A percentile compares a stretch with the other conserved stretches of the same genome.
These are phyloP conservation scores for Crocidura indochinensis DNA, from an alignment of 2,797 vertebrate genomes.

Conservation along the genomic window DNA sequence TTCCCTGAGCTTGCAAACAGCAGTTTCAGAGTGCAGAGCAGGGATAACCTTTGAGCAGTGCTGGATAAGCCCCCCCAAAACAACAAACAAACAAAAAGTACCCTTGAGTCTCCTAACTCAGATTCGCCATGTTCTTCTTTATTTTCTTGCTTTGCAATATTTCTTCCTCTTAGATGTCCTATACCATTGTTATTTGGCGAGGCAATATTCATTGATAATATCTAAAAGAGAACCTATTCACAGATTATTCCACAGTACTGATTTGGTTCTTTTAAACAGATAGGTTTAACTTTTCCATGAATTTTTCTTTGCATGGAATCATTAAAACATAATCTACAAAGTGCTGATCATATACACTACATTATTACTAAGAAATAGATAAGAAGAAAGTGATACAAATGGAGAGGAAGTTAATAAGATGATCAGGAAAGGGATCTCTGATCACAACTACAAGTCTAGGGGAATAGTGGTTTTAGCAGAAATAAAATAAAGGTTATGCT, in stretches of 20 bases:
- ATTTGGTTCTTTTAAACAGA: not conserved
- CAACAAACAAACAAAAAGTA: too few relatives aligned
- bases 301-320: not conserved
- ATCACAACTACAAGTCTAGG: not conserved
- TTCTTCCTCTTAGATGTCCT: not conserved
- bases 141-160: not conserved
- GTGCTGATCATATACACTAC: not conserved
- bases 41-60: too few relatives aligned
- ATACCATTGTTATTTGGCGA: not conserved
- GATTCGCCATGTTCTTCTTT: accelerated
- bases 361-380: not conserved
- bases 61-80: too few relatives aligned
- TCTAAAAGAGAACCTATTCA: not conserved
- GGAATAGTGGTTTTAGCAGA: not conserved
- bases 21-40: too few relatives aligned
- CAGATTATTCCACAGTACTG: not conserved
- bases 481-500: not conserved
- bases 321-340: not conserved
- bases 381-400: not conserved
- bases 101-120: not conserved
- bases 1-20: too few relatives aligned
- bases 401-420: not conserved
- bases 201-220: not conserved
- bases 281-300: not conserved
- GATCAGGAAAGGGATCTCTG: not conserved